Conservation (phyloP, 1,140 invertebrate genomes). For the Lasioglossum baleicum region DNA sequence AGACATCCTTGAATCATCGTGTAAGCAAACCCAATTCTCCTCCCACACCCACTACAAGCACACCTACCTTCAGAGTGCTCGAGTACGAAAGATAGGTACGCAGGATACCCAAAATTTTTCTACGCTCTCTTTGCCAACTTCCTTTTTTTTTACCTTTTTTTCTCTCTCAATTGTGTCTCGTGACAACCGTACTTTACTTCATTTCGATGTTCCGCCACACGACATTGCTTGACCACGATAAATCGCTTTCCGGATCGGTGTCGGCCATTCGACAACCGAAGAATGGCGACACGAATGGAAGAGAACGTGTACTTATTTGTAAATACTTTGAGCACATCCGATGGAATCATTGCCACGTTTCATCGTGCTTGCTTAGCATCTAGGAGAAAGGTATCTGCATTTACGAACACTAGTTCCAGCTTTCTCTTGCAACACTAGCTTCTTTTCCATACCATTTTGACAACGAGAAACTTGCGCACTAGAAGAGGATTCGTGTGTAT, state of each 20-base stretch:
- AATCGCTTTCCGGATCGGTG: background rate
- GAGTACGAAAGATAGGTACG: conserved; percentile 75
- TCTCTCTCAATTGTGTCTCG: background rate
- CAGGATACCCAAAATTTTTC: conserved; percentile 28
- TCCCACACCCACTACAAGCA: conserved; percentile 73
- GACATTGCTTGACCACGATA: background rate
- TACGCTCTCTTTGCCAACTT: background rate
- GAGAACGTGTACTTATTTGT: background rate
- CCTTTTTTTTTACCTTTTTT: background rate
- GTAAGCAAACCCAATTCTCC: conserved; percentile 79
- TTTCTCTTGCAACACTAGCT: conserved; percentile 2
- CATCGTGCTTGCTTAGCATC: background rate
- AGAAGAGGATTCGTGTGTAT: background rate
- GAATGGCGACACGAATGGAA: background rate
- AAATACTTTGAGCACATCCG: conserved; percentile 7
- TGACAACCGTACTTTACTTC: conserved; percentile 1
- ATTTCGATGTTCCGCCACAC: background rate
- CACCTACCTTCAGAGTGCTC: conserved; percentile 76
- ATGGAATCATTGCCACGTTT: background rate
- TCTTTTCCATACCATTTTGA: background rate
- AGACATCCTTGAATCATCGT: conserved; percentile 85
- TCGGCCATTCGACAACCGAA: background rate
- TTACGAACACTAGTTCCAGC: background rate
- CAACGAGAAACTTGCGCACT: background rate
- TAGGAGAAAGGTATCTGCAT: background rate